Evolutionary conservation across 2,888 invertebrate species (phyloP).

Genomic region (Drosophila borealis): DNA sequence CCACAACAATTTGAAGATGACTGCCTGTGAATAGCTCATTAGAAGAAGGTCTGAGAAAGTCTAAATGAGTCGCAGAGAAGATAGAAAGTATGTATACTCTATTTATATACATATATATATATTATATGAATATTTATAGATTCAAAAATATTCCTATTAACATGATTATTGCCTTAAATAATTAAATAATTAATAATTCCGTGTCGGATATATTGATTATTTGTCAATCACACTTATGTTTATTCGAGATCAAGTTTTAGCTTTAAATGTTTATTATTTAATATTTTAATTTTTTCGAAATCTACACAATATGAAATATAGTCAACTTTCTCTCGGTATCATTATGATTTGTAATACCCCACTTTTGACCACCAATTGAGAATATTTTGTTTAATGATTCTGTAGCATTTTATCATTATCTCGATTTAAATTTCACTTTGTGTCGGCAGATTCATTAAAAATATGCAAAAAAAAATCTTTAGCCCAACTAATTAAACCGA

Average conservation of each 20-base stretch:
- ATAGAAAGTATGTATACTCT: constrained; percentile 15
- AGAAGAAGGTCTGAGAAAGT: constrained; percentile 5
- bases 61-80: background rate
- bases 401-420: constrained; percentile 58
- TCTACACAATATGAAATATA: background rate
- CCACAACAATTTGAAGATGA: constrained; percentile 1
- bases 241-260: too few species aligned
- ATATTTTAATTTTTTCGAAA: background rate
- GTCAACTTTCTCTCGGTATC: background rate
- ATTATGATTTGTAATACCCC: constrained; percentile 49
- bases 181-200: too few species aligned
- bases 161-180: too few species aligned
- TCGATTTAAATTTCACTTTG: constrained; percentile 54
- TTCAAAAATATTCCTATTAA: too few species aligned
- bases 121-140: too few species aligned
- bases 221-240: too few species aligned
- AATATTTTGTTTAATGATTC: constrained; percentile 56
- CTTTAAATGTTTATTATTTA: too few species aligned
- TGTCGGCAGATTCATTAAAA: constrained; percentile 58
- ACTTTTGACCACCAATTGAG: constrained; percentile 39
- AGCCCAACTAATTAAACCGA: constrained; percentile 66
- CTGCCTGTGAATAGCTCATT: constrained; percentile 35
- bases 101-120: too few species aligned
- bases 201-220: too few species aligned
- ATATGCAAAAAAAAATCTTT: constrained; percentile 47